A percentile compares a stretch with the other conserved stretches of the same genome.
Evolutionary conservation across 2,888 invertebrate genomes (phyloP).

Genomic region (Eupelmus urozonus): DNA sequence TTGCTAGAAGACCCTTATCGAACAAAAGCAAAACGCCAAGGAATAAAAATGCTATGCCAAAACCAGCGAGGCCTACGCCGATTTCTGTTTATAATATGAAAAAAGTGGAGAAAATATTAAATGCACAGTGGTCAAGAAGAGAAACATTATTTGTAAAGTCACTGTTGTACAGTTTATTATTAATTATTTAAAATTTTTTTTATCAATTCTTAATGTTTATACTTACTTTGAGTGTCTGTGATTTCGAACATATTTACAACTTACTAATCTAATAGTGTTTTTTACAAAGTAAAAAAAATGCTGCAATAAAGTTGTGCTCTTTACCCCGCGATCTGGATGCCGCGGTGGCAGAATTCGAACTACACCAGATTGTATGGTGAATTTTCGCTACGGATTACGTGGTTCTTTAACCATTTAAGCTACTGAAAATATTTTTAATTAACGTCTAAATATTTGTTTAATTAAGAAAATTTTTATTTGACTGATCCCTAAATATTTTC

Average conservation of each 20-base stretch:
- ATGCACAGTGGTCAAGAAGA: slow-evolving; percentile 19
- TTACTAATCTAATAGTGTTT: slow-evolving; percentile 1
- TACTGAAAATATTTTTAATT: no score
- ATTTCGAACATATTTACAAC: slow-evolving; percentile 86
- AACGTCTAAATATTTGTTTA: no score
- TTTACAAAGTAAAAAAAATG: slow-evolving; percentile 44
- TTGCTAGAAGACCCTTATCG: slow-evolving; percentile 98
- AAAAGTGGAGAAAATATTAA: slow-evolving; percentile 31
- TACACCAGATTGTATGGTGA: no score
- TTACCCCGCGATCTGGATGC: no score
- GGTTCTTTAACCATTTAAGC: no score
- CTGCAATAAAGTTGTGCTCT: no score
- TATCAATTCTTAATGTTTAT: slow-evolving; percentile 47
- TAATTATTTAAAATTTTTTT: not conserved
- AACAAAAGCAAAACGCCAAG: slow-evolving; percentile 95
- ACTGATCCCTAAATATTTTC: no score
- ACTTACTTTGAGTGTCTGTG: slow-evolving; percentile 90
- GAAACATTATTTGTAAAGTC: slow-evolving; percentile 9
- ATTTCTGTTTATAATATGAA: slow-evolving; percentile 86
- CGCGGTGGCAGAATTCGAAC: slow-evolving; percentile 10
- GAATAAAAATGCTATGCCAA: slow-evolving; percentile 96
- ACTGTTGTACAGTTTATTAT: not conserved
- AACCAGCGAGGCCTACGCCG: slow-evolving; percentile 96
- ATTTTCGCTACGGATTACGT: no score
- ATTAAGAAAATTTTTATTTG: no score